Percentiles rank a stretch among this genome's conserved stretches.
Evolutionary conservation across 2,888 invertebrate genomes (phyloP).

Genomic region (Amblyjoppa proteus): DNA sequence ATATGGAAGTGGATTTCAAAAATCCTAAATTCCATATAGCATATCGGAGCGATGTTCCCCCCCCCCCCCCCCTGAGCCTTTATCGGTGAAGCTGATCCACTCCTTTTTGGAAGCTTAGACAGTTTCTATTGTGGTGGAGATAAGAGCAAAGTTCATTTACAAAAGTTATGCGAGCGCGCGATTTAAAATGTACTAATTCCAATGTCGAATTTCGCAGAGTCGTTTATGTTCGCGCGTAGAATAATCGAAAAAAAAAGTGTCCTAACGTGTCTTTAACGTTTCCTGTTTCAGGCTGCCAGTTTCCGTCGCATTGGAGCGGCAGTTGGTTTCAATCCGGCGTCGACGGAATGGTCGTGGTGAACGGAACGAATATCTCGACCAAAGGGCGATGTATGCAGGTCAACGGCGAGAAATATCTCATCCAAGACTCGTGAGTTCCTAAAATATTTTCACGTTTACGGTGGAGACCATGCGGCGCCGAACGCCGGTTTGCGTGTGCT

Average conservation of each 20-base stretch:
- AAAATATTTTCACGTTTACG: conserved; percentile 22
- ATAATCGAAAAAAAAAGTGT: background rate
- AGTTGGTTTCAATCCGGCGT: conserved; percentile 85
- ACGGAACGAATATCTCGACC: conserved; percentile 83
- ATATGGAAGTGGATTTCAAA: too few species aligned
- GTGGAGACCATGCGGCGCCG: too few species aligned
- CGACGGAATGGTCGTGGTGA: conserved; percentile 82
- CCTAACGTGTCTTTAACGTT: conserved; percentile 19
- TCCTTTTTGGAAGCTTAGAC: too few species aligned
- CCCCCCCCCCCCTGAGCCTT: too few species aligned
- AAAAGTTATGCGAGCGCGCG: too few species aligned
- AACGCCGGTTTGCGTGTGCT: background rate
- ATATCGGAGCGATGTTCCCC: too few species aligned
- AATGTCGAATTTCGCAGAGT: background rate
- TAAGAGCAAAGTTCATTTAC: too few species aligned
- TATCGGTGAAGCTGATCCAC: too few species aligned
- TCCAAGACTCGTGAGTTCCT: conserved; percentile 82
- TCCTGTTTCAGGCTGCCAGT: conserved; percentile 81
- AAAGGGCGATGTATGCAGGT: conserved; percentile 84
- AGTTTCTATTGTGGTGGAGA: too few species aligned
- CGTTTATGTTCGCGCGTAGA: background rate
- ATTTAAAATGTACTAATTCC: background rate
- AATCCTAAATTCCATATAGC: too few species aligned
- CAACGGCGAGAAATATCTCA: conserved; percentile 85
- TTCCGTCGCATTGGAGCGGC: conserved; percentile 84